Evolutionary conservation across 2,797 vertebrate species (phyloP), one percentile per base, ranked within the genome.

Genomic region (Myripristis jacobus): DNA sequence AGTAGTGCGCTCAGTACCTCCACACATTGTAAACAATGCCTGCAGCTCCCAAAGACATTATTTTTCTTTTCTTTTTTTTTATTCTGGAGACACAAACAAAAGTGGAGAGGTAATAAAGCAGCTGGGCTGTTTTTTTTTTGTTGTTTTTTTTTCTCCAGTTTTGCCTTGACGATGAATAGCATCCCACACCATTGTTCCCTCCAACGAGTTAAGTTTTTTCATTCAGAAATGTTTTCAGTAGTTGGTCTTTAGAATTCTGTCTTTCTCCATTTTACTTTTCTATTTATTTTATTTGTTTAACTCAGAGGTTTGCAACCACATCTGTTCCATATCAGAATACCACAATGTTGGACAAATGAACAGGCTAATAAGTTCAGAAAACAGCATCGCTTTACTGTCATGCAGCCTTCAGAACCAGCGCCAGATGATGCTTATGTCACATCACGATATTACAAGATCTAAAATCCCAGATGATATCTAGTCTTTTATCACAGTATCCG

Each of bases 101-200:
- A 75, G 66, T 64, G 36, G 13, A 61, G 66, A 68, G 62, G 34
- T 75, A 64, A 70, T 70, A 63, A 50, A 1, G 47, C 44, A 73
- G 54, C 65, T 18, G 24, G 48, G 61, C 61, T 67, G 60, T 66
- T 66, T 61, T 60, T 65, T 29, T 29, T 29, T n/a, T n/a, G n/a
- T n/a, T n/a, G n/a, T n/a, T n/a, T n/a, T 29, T 29, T 29, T 29
- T 6, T 29, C 6, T n/a, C n/a, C 29, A 51, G 53, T 62, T 34
- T 69, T 77, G 73, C 62, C 69, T 82, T 11, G 9, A 34, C 10
- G 9, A 81, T 82, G 76, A 85, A 81, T 54, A 73, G 71, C 67
- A 19, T 76, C 66, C 58, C 18, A 66, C 44, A 0, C 29, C 41
- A 63, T 79, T 79, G 48, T 83, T 77, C 57, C 59, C 21, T 36